Conservation (phyloP, 1,140 invertebrate genomes). For the Odontomachus brunneus region DNA sequence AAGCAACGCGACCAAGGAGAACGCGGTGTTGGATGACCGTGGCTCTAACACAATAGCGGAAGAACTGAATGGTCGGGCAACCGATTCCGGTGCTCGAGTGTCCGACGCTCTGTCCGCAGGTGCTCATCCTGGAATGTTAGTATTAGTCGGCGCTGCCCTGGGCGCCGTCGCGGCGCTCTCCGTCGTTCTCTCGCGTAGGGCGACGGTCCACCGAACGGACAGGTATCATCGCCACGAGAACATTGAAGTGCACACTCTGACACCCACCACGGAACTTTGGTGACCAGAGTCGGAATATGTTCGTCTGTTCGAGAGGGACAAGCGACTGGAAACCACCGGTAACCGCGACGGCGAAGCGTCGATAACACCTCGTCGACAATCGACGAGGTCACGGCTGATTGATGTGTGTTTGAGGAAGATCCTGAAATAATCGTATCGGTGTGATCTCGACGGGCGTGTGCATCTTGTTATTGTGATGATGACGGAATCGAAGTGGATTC, state of each 20-base stretch:
- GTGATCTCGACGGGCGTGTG: neutral
- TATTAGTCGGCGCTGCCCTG: constrained; percentile 82
- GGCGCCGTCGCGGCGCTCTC: constrained; percentile 84
- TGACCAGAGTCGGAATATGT: constrained; percentile 85
- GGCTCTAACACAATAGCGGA: constrained; percentile 78
- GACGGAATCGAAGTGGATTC: constrained; percentile 28
- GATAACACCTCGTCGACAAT: constrained; percentile 18
- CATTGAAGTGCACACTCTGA: constrained; percentile 89
- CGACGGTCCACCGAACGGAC: constrained; percentile 78
- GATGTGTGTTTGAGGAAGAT: constrained; percentile 37
- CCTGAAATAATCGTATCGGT: constrained; percentile 35
- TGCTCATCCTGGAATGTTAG: constrained; percentile 85
- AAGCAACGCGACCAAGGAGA: constrained; percentile 58
- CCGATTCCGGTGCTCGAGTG: constrained; percentile 77
- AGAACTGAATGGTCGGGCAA: constrained; percentile 81
- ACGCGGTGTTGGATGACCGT: constrained; percentile 12
- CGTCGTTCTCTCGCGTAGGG: constrained; percentile 82
- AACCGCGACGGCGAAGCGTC: constrained; percentile 51
- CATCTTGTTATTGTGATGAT: constrained; percentile 17
- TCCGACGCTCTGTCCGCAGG: constrained; percentile 75
- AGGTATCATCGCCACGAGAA: constrained; percentile 86
- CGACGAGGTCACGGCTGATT: constrained; percentile 24
- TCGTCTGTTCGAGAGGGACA: constrained; percentile 65
- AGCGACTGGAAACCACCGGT: constrained; percentile 22
- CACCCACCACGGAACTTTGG: constrained; percentile 89